Conservation (phyloP, 2,888 invertebrate genomes). For the Meiosimyza platycephala region DNA sequence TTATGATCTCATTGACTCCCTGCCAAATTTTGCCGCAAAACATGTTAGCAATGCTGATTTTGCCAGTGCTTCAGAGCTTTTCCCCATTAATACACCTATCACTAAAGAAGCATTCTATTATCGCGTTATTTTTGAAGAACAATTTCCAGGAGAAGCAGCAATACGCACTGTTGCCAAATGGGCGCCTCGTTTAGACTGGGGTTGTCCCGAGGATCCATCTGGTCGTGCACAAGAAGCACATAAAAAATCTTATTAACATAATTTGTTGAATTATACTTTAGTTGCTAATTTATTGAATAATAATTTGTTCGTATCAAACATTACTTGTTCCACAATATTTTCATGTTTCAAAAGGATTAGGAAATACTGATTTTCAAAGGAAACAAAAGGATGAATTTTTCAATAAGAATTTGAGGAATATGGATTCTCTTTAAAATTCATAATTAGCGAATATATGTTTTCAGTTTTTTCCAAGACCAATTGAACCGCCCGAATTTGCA, state of each 20-base stretch:
- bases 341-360: too few species aligned
- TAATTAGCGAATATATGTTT: too few species aligned
- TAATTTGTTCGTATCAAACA: too few species aligned
- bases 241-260: not conserved
- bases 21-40: constrained; percentile 70
- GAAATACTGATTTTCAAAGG: too few species aligned
- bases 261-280: too few species aligned
- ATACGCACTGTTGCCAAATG: constrained; percentile 63
- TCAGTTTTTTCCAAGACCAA: too few species aligned
- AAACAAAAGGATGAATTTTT: too few species aligned
- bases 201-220: constrained; percentile 66
- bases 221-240: constrained; percentile 65
- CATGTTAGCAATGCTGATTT: constrained; percentile 73
- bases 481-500: too few species aligned
- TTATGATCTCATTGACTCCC: constrained; percentile 65
- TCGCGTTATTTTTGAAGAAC: constrained; percentile 62
- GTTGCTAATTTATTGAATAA: too few species aligned
- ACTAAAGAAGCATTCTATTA: constrained; percentile 85
- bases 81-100: constrained; percentile 78
- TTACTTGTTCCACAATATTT: too few species aligned
- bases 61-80: constrained; percentile 68
- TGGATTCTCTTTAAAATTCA: too few species aligned
- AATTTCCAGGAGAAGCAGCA: constrained; percentile 62
- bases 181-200: constrained; percentile 66
- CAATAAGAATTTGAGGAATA: too few species aligned